These are phyloP conservation scores for Caerostris darwini DNA, from an alignment of 1,140 invertebrate genomes.

Conservation along the genomic window DNA sequence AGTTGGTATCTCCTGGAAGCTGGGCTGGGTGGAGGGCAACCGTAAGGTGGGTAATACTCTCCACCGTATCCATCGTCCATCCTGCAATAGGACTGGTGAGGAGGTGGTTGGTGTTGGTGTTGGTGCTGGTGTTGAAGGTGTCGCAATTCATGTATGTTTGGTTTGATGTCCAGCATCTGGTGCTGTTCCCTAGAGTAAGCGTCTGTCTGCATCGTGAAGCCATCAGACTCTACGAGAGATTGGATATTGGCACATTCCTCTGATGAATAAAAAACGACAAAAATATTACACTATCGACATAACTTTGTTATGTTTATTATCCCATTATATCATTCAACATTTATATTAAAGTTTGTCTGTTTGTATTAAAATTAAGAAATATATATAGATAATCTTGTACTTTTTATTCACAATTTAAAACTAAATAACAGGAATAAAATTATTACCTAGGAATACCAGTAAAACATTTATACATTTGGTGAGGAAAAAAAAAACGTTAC, in stretches of 20 bases:
- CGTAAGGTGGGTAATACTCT: slow-evolving; percentile 49
- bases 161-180: slow-evolving; percentile 62
- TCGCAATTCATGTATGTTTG: slow-evolving; percentile 63
- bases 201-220: slow-evolving; percentile 61
- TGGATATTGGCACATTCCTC: slow-evolving; percentile 77
- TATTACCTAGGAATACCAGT: too few species aligned
- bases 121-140: background rate
- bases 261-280: background rate
- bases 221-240: slow-evolving; percentile 67
- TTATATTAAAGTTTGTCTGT: too few species aligned
- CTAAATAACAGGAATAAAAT: too few species aligned
- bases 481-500: too few species aligned
- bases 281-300: background rate
- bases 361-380: too few species aligned
- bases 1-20: slow-evolving; percentile 64
- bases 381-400: too few species aligned
- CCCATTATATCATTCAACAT: too few species aligned
- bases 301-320: too few species aligned
- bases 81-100: slow-evolving; percentile 53
- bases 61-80: slow-evolving; percentile 70
- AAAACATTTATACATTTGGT: too few species aligned
- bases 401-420: too few species aligned
- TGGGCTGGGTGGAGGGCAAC: slow-evolving; percentile 42
- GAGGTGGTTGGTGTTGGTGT: slow-evolving; percentile 24
- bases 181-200: slow-evolving; percentile 55